Percentiles rank a stretch among this genome's conserved stretches.
Conservation (phyloP, 1,140 invertebrate species). For the Rhyzopertha dominica region DNA sequence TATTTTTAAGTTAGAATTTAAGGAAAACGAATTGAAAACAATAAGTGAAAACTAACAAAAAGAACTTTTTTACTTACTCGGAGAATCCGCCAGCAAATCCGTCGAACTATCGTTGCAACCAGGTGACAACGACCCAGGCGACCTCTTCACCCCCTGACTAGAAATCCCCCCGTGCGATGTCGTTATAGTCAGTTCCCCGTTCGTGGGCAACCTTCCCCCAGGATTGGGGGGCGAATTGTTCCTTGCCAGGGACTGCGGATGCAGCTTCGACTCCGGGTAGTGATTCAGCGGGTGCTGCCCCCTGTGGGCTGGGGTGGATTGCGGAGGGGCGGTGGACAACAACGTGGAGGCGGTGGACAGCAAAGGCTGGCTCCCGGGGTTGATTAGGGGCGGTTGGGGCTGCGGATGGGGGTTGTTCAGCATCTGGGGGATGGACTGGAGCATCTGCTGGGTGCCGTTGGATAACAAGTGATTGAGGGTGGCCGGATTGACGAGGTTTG, state of each 20-base stretch:
- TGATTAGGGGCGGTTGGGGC: conserved; percentile 45
- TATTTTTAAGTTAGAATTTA: too few species aligned
- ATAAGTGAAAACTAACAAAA: too few species aligned
- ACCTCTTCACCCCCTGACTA: conserved; percentile 44
- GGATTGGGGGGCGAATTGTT: conserved; percentile 47
- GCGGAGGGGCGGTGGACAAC: conserved; percentile 41
- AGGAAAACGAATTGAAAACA: too few species aligned
- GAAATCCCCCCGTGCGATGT: conserved; percentile 58
- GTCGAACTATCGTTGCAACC: conserved; percentile 54
- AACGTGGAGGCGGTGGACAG: conserved; percentile 48
- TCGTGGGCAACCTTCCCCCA: conserved; percentile 64
- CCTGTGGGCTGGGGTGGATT: conserved; percentile 30
- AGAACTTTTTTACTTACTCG: conserved; percentile 75
- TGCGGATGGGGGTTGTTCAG: conserved; percentile 43
- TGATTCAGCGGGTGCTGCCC: conserved; percentile 20
- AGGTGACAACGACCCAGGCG: conserved; percentile 55
- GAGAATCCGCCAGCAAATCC: conserved; percentile 73
- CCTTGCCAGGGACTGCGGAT: conserved; percentile 29
- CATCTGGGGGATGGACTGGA: conserved; percentile 60
- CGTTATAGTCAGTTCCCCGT: conserved; percentile 74
- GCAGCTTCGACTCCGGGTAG: conserved; percentile 23
- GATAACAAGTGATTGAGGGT: conserved; percentile 62
- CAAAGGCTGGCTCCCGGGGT: conserved; percentile 45
- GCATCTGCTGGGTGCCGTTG: conserved; percentile 60
- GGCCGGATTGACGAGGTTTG: conserved; percentile 56